Evolutionary conservation across 64 coral and sea anemone genomes (phyloP), one percentile per base, ranked within the genome.

Genomic region (Cladopsammia gracilis): DNA sequence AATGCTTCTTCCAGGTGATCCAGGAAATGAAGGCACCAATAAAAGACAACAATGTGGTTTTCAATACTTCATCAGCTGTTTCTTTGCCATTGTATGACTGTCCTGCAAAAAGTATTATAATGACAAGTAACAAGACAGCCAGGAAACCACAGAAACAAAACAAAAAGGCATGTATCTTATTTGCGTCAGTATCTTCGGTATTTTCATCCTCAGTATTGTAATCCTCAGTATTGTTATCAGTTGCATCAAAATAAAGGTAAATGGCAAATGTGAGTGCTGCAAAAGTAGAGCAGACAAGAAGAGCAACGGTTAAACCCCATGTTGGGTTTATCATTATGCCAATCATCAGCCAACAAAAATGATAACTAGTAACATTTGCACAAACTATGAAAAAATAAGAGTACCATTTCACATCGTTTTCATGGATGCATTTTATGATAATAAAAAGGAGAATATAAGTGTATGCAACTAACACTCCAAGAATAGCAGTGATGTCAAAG

Each of bases 271-370:
- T 12, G 14, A 14, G 48, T 11, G 75, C 19, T 0, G 47, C 48
- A 78, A 19, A 13, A 58, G 22, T 0, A 78, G 16, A 10, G 23
- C 75, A 78, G 20, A 57, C n/a, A 10, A 57, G 16, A 25, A 78
- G 47, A 20, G 47, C 48, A 58, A 78, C 48, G 22, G 75, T 78
- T 49, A 78, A 57, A 56, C 50, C 75, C 75, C 75, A 78, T 9
- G 24, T 22, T 19, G 75, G 75, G 75, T 78, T 54, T 6, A 78
- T 18, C 75, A 78, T 78, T 16, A 78, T 56, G 50, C 75, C 75
- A 25, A 78, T 19, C n/a, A 78, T 53, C 6, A 78, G 7, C 75
- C 75, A 78, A 10, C 75, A 78, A 57, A 54, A 26, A 46, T 24
- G 75, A 34, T 78, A 78, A 51, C 19, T 51, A 57, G 48, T 13